Conservation (phyloP, 2,113 vertebrate genomes). For the Syngnathus typhle region DNA sequence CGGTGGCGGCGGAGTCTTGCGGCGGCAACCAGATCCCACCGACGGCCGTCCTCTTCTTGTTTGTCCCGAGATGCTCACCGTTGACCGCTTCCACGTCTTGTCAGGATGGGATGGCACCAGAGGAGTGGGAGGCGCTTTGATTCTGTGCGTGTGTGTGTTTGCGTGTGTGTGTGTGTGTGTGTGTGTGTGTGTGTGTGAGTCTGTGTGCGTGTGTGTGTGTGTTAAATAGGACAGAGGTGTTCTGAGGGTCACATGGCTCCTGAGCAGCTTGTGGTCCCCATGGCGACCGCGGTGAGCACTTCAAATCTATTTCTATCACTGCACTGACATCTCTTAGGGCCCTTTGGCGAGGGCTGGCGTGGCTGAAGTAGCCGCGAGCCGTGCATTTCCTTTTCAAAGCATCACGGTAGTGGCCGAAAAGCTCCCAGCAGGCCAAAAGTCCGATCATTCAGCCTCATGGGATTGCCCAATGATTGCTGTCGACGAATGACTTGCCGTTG, state of each 20-base stretch:
- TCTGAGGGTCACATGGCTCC: conserved; percentile 54
- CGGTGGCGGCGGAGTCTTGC: not conserved
- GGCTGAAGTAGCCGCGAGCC: too few species aligned
- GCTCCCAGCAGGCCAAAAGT: too few species aligned
- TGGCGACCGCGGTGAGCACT: conserved; percentile 32
- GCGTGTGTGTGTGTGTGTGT: conserved; percentile 1
- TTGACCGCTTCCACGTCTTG: conserved; percentile 22
- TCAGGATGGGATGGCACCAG: conserved; percentile 37
- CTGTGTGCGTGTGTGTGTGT: not conserved
- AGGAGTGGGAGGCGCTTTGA: not conserved
- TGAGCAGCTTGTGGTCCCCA: conserved; percentile 44
- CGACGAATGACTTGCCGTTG: not conserved
- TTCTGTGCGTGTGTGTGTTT: not conserved
- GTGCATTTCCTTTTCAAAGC: too few species aligned
- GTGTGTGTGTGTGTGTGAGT: conserved; percentile 1
- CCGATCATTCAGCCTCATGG: too few species aligned
- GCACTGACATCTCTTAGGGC: not conserved
- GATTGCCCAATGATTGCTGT: too few species aligned
- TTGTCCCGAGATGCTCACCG: not conserved
- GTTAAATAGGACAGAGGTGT: conserved; percentile 22
- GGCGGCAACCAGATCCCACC: not conserved
- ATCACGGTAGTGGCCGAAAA: too few species aligned
- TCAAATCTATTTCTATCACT: conserved; percentile 32
- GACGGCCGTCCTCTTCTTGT: not conserved
- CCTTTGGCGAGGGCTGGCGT: too few species aligned